Conservation (phyloP, 2,113 vertebrate species). For the Aspiorhynchus laticeps region DNA sequence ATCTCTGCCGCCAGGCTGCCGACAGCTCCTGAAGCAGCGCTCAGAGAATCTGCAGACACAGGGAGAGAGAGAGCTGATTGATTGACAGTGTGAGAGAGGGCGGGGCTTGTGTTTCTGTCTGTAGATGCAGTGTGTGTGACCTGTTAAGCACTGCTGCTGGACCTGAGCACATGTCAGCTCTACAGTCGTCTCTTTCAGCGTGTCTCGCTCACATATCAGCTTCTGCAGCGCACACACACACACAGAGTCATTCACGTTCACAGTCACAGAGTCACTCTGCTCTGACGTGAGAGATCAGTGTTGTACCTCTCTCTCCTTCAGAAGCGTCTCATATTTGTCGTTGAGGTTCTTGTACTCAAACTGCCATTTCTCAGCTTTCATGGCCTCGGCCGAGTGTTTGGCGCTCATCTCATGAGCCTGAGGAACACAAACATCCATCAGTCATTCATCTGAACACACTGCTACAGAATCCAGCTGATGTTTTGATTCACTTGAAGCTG, state of each 20-base stretch:
- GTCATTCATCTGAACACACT: neutral
- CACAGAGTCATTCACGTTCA: slow-evolving; percentile 8
- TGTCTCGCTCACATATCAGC: slow-evolving; percentile 83
- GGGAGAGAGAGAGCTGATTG: neutral
- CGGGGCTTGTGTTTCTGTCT: neutral
- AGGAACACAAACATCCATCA: slow-evolving; percentile 42
- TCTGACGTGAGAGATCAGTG: neutral
- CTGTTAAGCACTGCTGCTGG: slow-evolving; percentile 81
- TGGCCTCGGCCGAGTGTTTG: slow-evolving; percentile 82
- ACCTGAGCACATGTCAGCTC: slow-evolving; percentile 86
- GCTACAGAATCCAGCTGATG: neutral
- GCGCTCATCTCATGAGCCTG: slow-evolving; percentile 85
- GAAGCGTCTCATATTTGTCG: slow-evolving; percentile 83
- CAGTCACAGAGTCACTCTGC: neutral
- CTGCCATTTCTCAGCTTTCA: slow-evolving; percentile 91
- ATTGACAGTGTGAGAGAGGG: slow-evolving; percentile 12
- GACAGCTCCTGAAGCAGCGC: slow-evolving; percentile 68
- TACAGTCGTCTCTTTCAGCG: slow-evolving; percentile 85
- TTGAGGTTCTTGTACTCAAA: slow-evolving; percentile 86
- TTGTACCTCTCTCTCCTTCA: slow-evolving; percentile 89
- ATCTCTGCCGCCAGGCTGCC: slow-evolving; percentile 88
- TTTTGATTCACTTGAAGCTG: neutral
- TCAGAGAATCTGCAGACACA: slow-evolving; percentile 69
- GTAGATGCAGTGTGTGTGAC: slow-evolving; percentile 66
- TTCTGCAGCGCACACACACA: slow-evolving; percentile 67